These are phyloP conservation scores for Pica pica DNA, from an alignment of 2,113 vertebrate genomes.

Conservation along the genomic window DNA sequence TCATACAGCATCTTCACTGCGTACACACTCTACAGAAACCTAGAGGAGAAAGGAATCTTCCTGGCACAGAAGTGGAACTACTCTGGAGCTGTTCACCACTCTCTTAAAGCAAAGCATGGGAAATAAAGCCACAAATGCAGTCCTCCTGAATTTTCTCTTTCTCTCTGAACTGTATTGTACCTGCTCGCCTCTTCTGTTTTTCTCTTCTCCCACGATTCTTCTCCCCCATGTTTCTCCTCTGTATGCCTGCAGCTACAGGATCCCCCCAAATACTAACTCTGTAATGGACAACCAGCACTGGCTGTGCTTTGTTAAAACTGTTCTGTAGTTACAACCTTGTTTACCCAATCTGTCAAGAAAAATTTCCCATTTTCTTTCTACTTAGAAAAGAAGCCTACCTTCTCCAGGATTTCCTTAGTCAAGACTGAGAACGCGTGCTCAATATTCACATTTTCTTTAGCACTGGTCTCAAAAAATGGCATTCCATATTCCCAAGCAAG, in stretches of 20 bases:
- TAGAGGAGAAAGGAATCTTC: neutral
- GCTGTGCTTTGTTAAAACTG: neutral
- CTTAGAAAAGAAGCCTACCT: conserved; percentile 52
- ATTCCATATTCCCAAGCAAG: conserved; percentile 74
- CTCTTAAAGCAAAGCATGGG: neutral
- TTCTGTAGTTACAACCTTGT: neutral
- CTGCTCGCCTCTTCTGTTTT: neutral
- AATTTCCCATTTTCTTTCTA: neutral
- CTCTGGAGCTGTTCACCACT: neutral
- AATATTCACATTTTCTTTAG: conserved; percentile 73
- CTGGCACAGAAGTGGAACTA: neutral
- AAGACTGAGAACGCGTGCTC: conserved; percentile 68
- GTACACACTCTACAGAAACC: neutral
- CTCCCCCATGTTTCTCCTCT: accelerated
- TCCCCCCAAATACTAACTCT: neutral
- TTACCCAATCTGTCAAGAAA: neutral
- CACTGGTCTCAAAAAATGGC: conserved; percentile 76
- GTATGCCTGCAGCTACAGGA: neutral
- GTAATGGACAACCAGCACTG: neutral
- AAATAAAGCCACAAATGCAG: neutral
- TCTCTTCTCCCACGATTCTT: neutral
- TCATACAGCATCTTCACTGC: neutral
- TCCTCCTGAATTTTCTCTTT: neutral
- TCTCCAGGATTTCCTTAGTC: conserved; percentile 65
- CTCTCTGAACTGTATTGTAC: neutral